Percentiles rank a stretch among this genome's conserved stretches.
phyloP scores from a whole-genome alignment of 2,888 invertebrate species.

The Hofmannophila pseudospretella region DNA sequence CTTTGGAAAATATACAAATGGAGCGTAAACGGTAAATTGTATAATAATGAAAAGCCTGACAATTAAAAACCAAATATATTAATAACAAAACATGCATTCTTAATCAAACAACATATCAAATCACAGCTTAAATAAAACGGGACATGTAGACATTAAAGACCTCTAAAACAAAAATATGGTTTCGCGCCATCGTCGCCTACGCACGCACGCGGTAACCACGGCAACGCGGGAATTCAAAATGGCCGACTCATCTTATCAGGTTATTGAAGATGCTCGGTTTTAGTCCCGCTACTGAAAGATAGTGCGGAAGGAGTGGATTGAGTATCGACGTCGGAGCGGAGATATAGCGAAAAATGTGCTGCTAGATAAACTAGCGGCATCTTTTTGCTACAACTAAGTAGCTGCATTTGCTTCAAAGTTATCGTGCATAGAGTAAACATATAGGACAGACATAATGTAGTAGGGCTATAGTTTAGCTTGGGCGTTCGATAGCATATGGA shows the following conservation, averaged over 20 bases:
- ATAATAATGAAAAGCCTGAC: too few relatives aligned
- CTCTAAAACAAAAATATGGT: slow-evolving; percentile 6
- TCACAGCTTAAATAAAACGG: slow-evolving; percentile 1
- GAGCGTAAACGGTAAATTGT: too few relatives aligned
- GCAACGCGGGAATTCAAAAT: slow-evolving; percentile 60
- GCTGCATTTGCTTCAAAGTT: not conserved
- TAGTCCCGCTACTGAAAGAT: slow-evolving; percentile 27
- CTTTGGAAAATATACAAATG: too few relatives aligned
- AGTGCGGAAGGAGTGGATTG: slow-evolving; percentile 10
- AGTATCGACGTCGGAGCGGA: slow-evolving; percentile 1
- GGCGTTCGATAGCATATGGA: too few relatives aligned
- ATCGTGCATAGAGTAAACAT: too few relatives aligned
- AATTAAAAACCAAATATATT: not conserved
- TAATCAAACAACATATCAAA: slow-evolving; percentile 1
- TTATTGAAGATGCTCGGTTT: slow-evolving; percentile 35
- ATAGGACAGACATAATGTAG: too few relatives aligned
- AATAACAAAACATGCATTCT: not conserved
- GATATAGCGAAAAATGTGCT: slow-evolving; percentile 1
- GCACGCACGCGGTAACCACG: slow-evolving; percentile 55
- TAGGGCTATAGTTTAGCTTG: too few relatives aligned
- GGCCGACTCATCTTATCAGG: slow-evolving; percentile 49
- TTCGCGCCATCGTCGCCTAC: slow-evolving; percentile 32
- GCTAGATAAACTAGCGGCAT: slow-evolving; percentile 1
- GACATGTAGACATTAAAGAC: slow-evolving; percentile 5
- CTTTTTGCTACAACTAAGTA: not conserved